phyloP scores from a whole-genome alignment of 2,797 vertebrate genomes.

The Lithobates sylvaticus region DNA sequence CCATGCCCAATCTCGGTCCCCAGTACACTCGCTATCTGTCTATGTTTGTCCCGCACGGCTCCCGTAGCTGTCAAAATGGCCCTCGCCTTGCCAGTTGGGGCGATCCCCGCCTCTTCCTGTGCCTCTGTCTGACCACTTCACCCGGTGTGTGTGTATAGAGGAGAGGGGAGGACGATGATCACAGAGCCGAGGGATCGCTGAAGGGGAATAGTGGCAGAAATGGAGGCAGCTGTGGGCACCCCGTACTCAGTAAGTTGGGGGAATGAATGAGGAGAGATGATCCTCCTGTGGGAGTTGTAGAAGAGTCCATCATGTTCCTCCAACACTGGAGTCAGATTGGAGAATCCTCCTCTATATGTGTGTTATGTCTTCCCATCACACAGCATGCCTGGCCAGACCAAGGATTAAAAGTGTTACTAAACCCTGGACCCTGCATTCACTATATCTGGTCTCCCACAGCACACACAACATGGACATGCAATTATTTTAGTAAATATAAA shows the following conservation, averaged over 20 bases:
- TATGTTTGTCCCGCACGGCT: neutral
- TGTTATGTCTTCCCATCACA: no score
- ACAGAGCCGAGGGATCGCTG: neutral
- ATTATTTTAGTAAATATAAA: no score
- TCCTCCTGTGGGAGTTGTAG: no score
- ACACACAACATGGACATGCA: no score
- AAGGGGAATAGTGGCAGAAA: neutral
- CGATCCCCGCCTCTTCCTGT: conserved; percentile 42
- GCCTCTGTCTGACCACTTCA: conserved; percentile 15
- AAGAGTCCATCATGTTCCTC: neutral
- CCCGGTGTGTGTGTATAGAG: neutral
- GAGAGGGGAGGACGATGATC: neutral
- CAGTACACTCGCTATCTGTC: neutral
- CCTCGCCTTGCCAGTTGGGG: neutral
- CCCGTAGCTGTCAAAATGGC: conserved; percentile 62
- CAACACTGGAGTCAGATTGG: no score
- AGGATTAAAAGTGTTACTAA: no score
- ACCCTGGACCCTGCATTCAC: no score
- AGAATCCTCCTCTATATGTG: no score
- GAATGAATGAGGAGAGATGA: no score
- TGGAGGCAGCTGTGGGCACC: conserved; percentile 50
- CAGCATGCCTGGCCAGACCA: no score
- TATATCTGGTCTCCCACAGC: no score
- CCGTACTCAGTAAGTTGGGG: conserved; percentile 65
- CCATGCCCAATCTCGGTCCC: neutral